These are phyloP conservation scores for Drosophila atroscutellata DNA, from an alignment of 2,888 invertebrate species.

Conservation along the genomic window DNA sequence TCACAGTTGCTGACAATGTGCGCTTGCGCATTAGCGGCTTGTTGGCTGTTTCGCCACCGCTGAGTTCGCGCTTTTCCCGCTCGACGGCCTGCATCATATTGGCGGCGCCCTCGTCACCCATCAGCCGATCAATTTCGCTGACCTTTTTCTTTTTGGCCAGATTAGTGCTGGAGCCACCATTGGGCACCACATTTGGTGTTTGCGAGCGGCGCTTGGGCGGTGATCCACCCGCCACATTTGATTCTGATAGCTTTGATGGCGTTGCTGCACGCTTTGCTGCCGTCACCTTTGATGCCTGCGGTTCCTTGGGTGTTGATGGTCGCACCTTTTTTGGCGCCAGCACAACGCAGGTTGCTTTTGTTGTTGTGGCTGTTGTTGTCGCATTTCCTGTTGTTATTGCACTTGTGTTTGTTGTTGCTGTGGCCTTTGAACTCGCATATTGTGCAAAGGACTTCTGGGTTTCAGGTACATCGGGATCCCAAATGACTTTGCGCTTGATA, in stretches of 20 bases:
- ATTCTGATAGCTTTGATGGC: constrained; percentile 33
- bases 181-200: constrained; percentile 69
- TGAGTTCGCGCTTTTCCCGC: constrained; percentile 77
- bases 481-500: constrained; percentile 90
- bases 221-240: constrained; percentile 15
- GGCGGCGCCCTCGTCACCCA: constrained; percentile 94
- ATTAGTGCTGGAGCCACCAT: constrained; percentile 43
- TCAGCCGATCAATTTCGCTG: constrained; percentile 90
- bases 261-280: constrained; percentile 47
- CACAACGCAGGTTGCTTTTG: constrained; percentile 34
- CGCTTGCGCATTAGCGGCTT: constrained; percentile 82
- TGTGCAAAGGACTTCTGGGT: constrained; percentile 79
- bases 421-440: constrained; percentile 76
- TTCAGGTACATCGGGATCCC: constrained; percentile 87
- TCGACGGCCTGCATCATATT: constrained; percentile 94
- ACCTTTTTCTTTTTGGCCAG: constrained; percentile 86
- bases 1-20: constrained; percentile 73
- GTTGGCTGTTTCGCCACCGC: constrained; percentile 66
- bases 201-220: constrained; percentile 74
- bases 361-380: neutral
- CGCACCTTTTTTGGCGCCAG: constrained; percentile 59
- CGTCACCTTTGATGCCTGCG: constrained; percentile 17
- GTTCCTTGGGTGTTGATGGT: constrained; percentile 66
- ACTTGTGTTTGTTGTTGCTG: neutral
- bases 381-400: constrained; percentile 6